Conservation (phyloP, 2,113 vertebrate species). For the Micronycteris hirsuta region DNA sequence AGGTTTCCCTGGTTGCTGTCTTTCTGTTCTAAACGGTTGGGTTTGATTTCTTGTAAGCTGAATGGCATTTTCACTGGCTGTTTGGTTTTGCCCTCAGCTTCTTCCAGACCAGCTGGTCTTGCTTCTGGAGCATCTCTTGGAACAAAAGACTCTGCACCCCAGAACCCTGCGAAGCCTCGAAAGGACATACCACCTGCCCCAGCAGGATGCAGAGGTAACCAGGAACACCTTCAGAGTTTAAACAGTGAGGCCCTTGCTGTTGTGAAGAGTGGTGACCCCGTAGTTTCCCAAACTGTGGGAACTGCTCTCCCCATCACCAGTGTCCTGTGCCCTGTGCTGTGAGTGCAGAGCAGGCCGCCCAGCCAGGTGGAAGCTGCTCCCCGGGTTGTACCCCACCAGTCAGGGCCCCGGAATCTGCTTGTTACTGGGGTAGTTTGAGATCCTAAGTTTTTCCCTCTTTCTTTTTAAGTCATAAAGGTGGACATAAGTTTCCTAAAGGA, state of each 20-base stretch:
- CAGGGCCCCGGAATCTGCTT: background rate
- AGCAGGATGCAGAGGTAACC: slow-evolving; percentile 93
- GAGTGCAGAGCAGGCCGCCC: background rate
- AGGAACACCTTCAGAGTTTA: background rate
- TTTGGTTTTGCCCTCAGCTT: slow-evolving; percentile 84
- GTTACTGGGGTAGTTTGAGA: background rate
- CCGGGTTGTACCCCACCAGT: background rate
- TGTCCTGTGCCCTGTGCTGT: background rate
- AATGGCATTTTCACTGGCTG: slow-evolving; percentile 48
- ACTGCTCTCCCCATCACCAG: background rate
- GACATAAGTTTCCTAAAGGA: background rate
- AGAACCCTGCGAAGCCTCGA: slow-evolving; percentile 82
- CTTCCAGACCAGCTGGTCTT: slow-evolving; percentile 91
- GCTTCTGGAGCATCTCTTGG: slow-evolving; percentile 92
- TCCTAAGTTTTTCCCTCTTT: background rate
- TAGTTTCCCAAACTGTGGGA: background rate
- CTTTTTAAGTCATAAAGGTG: background rate
- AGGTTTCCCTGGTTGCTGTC: background rate
- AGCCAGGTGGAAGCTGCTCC: too few relatives aligned
- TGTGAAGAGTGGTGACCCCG: background rate
- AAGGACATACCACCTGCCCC: slow-evolving; percentile 83
- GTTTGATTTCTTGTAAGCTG: slow-evolving; percentile 33
- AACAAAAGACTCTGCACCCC: slow-evolving; percentile 84
- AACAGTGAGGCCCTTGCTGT: fast-evolving
- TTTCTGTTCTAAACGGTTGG: slow-evolving; percentile 31